A percentile compares a stretch with the other conserved stretches of the same genome.
Evolutionary conservation across 2,888 invertebrate species (phyloP).

Genomic region (Cotesia congregata): DNA sequence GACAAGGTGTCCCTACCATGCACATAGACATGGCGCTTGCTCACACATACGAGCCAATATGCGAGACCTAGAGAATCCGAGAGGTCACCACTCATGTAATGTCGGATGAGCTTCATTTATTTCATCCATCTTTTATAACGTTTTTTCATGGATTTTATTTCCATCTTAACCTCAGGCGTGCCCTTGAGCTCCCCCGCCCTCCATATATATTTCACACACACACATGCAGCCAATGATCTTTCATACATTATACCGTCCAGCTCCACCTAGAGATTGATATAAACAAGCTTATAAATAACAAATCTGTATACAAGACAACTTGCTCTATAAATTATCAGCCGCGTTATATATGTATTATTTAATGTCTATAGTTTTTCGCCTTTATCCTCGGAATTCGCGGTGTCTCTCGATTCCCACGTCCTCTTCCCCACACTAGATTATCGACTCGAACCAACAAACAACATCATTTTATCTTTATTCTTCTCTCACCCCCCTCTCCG

Average conservation of each 20-base stretch:
- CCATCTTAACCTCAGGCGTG: slow-evolving; percentile 2
- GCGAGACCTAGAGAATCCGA: slow-evolving; percentile 53
- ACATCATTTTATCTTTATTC: not conserved
- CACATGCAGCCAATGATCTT: not conserved
- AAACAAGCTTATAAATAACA: slow-evolving; percentile 23
- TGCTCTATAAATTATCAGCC: not conserved
- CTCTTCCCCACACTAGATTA: not conserved
- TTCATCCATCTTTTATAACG: slow-evolving; percentile 47
- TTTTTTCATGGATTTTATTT: slow-evolving; percentile 12
- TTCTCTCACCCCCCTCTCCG: not conserved
- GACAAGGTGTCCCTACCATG: slow-evolving; percentile 3
- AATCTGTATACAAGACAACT: slow-evolving; percentile 1
- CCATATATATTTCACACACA: not conserved
- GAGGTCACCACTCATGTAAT: slow-evolving; percentile 63
- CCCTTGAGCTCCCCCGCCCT: slow-evolving; percentile 19
- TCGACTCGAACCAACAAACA: not conserved
- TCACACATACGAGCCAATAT: slow-evolving; percentile 48
- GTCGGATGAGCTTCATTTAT: slow-evolving; percentile 63
- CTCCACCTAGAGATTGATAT: slow-evolving; percentile 2
- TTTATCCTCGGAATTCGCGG: slow-evolving; percentile 11
- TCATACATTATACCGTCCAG: not conserved
- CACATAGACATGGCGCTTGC: not conserved
- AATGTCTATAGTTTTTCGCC: slow-evolving; percentile 6
- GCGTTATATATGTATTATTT: slow-evolving; percentile 6
- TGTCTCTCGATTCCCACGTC: slow-evolving; percentile 37